phyloP scores from a whole-genome alignment of 2,888 invertebrate species.

The Aphidoletes aphidimyza region DNA sequence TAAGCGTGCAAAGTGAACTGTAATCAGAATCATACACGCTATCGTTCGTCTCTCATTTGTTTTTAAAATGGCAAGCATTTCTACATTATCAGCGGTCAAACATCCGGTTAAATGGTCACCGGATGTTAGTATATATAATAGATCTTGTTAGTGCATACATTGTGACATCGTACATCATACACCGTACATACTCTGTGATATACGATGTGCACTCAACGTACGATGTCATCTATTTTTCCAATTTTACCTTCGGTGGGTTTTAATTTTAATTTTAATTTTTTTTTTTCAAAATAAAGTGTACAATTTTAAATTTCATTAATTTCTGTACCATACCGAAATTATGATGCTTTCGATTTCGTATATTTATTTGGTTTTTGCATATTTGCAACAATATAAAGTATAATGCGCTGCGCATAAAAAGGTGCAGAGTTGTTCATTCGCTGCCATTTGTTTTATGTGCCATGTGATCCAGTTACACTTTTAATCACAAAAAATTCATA shows the following conservation, averaged over 20 bases:
- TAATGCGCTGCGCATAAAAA: too few relatives aligned
- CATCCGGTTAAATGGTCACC: conserved; percentile 54
- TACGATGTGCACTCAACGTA: too few relatives aligned
- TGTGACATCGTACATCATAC: too few relatives aligned
- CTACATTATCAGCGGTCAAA: conserved; percentile 49
- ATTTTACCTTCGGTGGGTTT: too few relatives aligned
- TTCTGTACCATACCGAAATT: background rate
- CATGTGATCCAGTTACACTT: too few relatives aligned
- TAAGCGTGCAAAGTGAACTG: background rate
- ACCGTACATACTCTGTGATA: too few relatives aligned
- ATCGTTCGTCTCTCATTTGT: background rate
- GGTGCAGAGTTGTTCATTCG: too few relatives aligned
- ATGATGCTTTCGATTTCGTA: background rate
- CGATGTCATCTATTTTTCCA: background rate
- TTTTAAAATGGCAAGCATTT: conserved; percentile 37
- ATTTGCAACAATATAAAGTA: too few relatives aligned
- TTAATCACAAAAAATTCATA: too few relatives aligned
- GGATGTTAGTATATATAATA: conserved; percentile 54
- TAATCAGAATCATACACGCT: conserved; percentile 46
- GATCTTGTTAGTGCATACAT: conserved; percentile 28
- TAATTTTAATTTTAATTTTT: too few relatives aligned
- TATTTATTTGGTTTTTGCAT: too few relatives aligned
- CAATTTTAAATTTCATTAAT: conserved; percentile 7
- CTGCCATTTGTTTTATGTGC: too few relatives aligned
- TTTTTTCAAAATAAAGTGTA: background rate